Conservation (phyloP, 2,888 invertebrate species). For the Nomada flava region DNA sequence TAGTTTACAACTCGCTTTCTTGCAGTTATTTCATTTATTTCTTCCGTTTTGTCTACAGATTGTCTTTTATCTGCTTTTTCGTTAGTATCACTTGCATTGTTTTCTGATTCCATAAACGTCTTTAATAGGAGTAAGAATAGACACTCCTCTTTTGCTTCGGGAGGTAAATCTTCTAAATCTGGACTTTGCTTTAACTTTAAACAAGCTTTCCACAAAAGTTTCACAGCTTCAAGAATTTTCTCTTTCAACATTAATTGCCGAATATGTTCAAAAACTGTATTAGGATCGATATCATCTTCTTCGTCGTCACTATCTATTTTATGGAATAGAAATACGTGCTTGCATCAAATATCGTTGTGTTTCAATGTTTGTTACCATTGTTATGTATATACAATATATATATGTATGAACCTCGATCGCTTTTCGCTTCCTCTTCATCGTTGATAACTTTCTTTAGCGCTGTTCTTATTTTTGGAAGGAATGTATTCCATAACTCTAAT, state of each 20-base stretch:
- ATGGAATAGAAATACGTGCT: not conserved
- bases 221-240: slow-evolving; percentile 76
- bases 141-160: slow-evolving; percentile 72
- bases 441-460: slow-evolving; percentile 72
- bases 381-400: not conserved
- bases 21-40: slow-evolving; percentile 86
- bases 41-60: slow-evolving; percentile 79
- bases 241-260: slow-evolving; percentile 77
- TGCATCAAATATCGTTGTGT: not conserved
- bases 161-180: slow-evolving; percentile 63
- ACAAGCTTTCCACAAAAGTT: slow-evolving; percentile 66
- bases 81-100: slow-evolving; percentile 56
- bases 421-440: not conserved
- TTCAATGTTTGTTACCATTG: slow-evolving; percentile 7
- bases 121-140: slow-evolving; percentile 75
- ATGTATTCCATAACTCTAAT: slow-evolving; percentile 76
- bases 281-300: slow-evolving; percentile 67
- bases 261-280: slow-evolving; percentile 77
- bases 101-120: slow-evolving; percentile 80
- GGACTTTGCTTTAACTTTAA: slow-evolving; percentile 59
- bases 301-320: slow-evolving; percentile 53
- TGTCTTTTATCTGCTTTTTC: not conserved
- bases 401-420: slow-evolving; percentile 11
- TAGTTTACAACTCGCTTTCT: slow-evolving; percentile 89
- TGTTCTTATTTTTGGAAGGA: slow-evolving; percentile 75